Conservation (phyloP, 2,113 vertebrate genomes). For the Bubo bubo region DNA sequence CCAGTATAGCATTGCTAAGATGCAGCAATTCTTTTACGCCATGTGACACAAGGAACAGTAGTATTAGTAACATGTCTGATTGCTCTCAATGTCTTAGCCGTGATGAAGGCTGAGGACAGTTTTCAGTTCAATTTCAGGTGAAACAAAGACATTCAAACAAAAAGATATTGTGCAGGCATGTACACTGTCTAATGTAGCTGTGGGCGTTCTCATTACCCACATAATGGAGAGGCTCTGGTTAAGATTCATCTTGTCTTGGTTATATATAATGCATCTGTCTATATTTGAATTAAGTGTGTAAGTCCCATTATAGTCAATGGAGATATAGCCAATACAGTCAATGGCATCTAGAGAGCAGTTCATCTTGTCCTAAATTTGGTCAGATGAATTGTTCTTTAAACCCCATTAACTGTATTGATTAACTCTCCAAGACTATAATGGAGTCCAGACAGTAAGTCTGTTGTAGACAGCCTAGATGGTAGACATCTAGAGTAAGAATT, state of each 20-base stretch:
- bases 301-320: neutral
- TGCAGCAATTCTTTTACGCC: neutral
- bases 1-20: neutral
- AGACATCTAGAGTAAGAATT: neutral
- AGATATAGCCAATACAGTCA: neutral
- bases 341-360: neutral
- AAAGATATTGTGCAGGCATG: neutral
- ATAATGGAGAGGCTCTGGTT: neutral
- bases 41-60: neutral
- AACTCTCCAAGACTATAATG: neutral
- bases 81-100: neutral
- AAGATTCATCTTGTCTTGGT: neutral
- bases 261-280: neutral
- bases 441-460: neutral
- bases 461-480: neutral
- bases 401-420: conserved; percentile 37
- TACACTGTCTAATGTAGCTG: neutral
- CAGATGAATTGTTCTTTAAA: conserved; percentile 38
- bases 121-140: neutral
- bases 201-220: neutral
- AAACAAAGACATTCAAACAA: neutral
- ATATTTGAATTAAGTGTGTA: neutral
- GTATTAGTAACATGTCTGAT: neutral
- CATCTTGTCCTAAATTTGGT: conserved; percentile 6
- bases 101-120: neutral